Percentiles rank a stretch among this genome's conserved stretches.
These are phyloP conservation scores for Nettapus auritus DNA, from an alignment of 2,113 vertebrate genomes.

Conservation along the genomic window DNA sequence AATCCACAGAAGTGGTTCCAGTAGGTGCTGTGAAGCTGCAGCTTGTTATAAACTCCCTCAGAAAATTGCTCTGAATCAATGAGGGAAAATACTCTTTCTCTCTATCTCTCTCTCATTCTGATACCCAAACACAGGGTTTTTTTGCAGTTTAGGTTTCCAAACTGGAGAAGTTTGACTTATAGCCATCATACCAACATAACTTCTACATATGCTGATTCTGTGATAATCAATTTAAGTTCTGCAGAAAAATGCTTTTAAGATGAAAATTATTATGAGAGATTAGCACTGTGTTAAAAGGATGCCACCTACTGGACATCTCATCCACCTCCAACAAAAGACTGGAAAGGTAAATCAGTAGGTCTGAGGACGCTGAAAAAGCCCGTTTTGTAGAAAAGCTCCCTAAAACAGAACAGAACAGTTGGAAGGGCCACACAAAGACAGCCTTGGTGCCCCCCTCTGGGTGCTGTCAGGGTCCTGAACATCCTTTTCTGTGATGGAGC, in stretches of 20 bases:
- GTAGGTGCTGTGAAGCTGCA: neutral
- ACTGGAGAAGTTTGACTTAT: neutral
- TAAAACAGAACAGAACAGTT: neutral
- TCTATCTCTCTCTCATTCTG: neutral
- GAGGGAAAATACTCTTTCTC: neutral
- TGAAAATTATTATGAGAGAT: neutral
- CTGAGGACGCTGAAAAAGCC: neutral
- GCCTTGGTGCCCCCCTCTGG: neutral
- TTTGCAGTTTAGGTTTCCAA: neutral
- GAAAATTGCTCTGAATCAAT: neutral
- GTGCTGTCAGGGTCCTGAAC: neutral
- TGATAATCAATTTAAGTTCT: neutral
- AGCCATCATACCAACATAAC: neutral
- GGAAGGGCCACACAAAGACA: neutral
- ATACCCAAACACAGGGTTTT: neutral
- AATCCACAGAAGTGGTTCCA: neutral
- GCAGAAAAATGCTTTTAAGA: neutral
- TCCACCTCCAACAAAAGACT: neutral
- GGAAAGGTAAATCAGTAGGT: neutral
- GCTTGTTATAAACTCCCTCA: neutral
- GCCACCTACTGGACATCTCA: conserved; percentile 77
- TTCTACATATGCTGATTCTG: neutral
- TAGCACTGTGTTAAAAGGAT: conserved; percentile 70
- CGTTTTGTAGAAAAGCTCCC: neutral
- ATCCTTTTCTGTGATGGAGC: neutral